Evolutionary conservation across 2,888 invertebrate species (phyloP), one percentile per base, ranked within the genome.

Genomic region (Drosophila lutescens): DNA sequence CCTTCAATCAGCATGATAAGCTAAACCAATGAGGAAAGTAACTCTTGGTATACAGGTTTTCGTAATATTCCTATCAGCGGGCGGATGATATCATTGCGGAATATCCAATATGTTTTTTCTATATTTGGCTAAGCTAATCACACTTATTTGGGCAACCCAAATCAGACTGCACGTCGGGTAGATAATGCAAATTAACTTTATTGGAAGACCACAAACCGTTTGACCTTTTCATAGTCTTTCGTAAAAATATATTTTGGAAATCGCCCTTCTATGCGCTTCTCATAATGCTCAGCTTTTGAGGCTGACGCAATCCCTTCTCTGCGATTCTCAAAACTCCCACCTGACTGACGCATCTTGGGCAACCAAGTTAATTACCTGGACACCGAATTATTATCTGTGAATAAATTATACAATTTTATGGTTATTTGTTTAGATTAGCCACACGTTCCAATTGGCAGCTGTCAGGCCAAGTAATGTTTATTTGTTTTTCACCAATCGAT

Each of bases 1-100:
- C 70, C 53, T 54, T 53, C 53, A 60, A 73, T 77, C 83, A 66
- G 63, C 63, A 61, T 65, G 81, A 81, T 80, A 83, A 77, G 80
- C 46, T 30, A 55, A 43, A 6, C 54, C 49, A 60, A 49, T 50
- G 53, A 13, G 41, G 12, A 10, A 41, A 46, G 34, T 44, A 3
- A n/a, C 13, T 26, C 41, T 63, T 38, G 12, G 43, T 17, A 20
- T 40, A 44, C 36, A 32, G 38, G 20, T 13, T 66, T 65, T 26
- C 40, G 20, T 55, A 38, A 51, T 13, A 30, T 36, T 34, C 50
- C 36, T 60, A 70, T 60, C 61, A 50, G 40, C 36, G 55, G 26
- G 15, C 49, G 32, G 46, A 41, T 69, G 69, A 69, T 69, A 69
- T 69, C 67, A 67, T 47, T 17, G 9, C 67, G 66, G 40, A 66